Base-by-base conservation (phyloP, 2,113 vertebrate species). In the Chauna torquata region DNA sequence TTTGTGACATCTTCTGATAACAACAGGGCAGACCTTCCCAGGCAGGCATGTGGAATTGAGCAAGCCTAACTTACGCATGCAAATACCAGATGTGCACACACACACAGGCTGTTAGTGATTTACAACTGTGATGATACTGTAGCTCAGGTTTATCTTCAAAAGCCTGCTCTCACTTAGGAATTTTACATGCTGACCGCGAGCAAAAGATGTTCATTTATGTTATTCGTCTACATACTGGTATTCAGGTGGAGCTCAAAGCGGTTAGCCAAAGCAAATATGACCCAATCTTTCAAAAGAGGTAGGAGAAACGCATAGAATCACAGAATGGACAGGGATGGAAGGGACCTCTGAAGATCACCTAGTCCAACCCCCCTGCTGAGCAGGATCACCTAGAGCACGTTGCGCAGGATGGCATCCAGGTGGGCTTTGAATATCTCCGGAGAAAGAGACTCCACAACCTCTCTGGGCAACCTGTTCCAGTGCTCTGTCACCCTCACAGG, bases 11-110 rank as follows among this genome's bases (percentile, higher is more conserved):
- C 82, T 82, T 80, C 78, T 91, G 42, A 75, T 76, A 91, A 81
- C 79, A 86, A 69, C 79, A 96, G 72, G 87, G 87, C 55, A 79
- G 79, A 92, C 88, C 94, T 93, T 95, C 71, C 49, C 92, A 96
- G 82, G 86, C 89, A 95, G 87, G 59, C 89, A 86, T 81, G 45
- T 72, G 65, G 68, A 93, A 75, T 4, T 64, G 65, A 45, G 32
- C 82, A 86, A 84, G 54, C 66, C 81, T 66, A 74, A 92, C 49
- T 91, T 87, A 50, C 0, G 45, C 94, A 80, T 54, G 68, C 84
- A 87, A 89, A 92, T 12, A 85, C 65, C 91, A 96, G 95, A 92
- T 84, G 88, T 89, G 81, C 49, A 49, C 0, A 17, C 65, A 82
- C 68, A 79, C 27, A 70, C 1, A 72, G 36, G 72, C 17, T 44